These are phyloP conservation scores for Zeuzera pyrina DNA, from an alignment of 2,888 invertebrate species.

Conservation along the genomic window DNA sequence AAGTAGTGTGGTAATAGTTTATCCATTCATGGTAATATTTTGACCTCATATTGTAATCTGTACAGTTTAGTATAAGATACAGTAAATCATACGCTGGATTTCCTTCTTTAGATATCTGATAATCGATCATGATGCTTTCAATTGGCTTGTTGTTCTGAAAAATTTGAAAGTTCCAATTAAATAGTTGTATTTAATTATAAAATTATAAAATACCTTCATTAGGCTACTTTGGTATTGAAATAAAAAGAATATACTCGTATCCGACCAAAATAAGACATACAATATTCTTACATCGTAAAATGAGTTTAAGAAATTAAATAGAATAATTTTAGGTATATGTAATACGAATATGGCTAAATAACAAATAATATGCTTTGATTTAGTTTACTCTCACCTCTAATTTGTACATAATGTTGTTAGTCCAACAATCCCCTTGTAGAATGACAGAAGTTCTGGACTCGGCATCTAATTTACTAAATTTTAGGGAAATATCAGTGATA, in stretches of 20 bases:
- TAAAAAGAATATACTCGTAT: no score
- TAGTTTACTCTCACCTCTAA: constrained; percentile 23
- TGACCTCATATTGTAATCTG: constrained; percentile 24
- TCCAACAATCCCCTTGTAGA: constrained; percentile 39
- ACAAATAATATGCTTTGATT: not conserved
- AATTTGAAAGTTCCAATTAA: not conserved
- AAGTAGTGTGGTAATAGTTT: constrained; percentile 22
- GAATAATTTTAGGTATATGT: no score
- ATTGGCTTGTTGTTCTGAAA: constrained; percentile 24
- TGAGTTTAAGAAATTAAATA: no score
- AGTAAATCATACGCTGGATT: constrained; percentile 28
- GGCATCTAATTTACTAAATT: constrained; percentile 15
- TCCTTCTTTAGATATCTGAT: constrained; percentile 24
- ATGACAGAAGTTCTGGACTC: constrained; percentile 26
- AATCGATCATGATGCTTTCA: constrained; percentile 31
- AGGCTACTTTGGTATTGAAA: no score
- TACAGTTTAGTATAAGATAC: constrained; percentile 31
- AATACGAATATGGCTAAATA: not conserved
- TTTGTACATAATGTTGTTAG: constrained; percentile 36
- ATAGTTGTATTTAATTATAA: no score
- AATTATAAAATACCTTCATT: no score
- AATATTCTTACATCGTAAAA: no score
- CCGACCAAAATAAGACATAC: no score
- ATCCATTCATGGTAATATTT: constrained; percentile 26
- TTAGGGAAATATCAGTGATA: constrained; percentile 2